These are phyloP conservation scores for Dascillus cervinus DNA, from an alignment of 2,888 invertebrate genomes.

Conservation along the genomic window DNA sequence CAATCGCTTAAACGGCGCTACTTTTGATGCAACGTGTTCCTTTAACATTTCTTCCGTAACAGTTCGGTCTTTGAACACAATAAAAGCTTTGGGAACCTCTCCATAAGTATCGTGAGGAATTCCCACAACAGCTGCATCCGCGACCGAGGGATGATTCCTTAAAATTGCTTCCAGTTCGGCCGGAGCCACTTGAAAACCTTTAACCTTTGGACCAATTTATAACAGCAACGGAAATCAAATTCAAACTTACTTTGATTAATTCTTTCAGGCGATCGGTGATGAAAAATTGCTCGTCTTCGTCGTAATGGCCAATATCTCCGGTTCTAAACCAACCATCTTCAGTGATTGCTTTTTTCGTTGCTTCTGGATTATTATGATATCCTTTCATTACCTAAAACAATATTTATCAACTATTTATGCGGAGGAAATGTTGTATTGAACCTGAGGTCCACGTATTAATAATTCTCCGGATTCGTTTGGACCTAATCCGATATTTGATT, in stretches of 20 bases:
- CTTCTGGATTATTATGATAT: slow-evolving; percentile 64
- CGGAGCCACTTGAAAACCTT: slow-evolving; percentile 72
- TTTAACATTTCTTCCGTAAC: slow-evolving; percentile 50
- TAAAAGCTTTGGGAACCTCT: slow-evolving; percentile 69
- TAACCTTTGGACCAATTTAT: no score
- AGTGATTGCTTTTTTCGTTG: slow-evolving; percentile 55
- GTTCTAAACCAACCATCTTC: slow-evolving; percentile 65
- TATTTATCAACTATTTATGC: no score
- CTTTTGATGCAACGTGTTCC: slow-evolving; percentile 56
- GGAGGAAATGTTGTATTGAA: no score
- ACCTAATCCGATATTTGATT: slow-evolving; percentile 14
- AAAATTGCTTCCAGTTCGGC: slow-evolving; percentile 77
- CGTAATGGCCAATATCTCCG: slow-evolving; percentile 51
- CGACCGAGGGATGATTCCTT: slow-evolving; percentile 62
- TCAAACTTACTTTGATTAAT: slow-evolving; percentile 58
- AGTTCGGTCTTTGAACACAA: slow-evolving; percentile 48
- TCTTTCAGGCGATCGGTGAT: slow-evolving; percentile 72
- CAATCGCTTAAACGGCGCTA: slow-evolving; percentile 70
- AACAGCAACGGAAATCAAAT: no score
- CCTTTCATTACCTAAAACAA: slow-evolving; percentile 61
- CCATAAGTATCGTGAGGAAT: slow-evolving; percentile 59
- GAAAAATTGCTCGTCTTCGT: slow-evolving; percentile 56
- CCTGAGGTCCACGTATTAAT: slow-evolving; percentile 65
- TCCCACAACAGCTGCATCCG: slow-evolving; percentile 79
- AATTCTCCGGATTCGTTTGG: slow-evolving; percentile 57